Evolutionary conservation across 1,140 invertebrate genomes (phyloP), one percentile per base, ranked within the genome.

Genomic region (Aphelinus certus): DNA sequence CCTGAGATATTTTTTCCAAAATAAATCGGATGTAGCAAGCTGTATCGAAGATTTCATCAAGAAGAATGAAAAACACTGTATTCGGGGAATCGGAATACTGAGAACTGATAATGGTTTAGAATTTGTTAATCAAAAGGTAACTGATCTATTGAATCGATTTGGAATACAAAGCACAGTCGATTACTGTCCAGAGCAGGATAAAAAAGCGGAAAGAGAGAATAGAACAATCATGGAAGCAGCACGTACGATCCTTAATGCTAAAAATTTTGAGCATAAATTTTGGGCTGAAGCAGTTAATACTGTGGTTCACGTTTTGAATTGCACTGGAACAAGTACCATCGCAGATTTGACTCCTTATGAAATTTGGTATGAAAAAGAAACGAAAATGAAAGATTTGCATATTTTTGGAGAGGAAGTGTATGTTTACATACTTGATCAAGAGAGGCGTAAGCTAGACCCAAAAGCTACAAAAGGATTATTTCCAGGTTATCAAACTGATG

Each of bases 1-100:
- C 26, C 26, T 26, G 26, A 26, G 26, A 7, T 73, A 78, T 46
- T 81, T 83, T 69, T 2, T 85, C 2, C 68, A 78, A 62, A 2
- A 75, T 9, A 84, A 87, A 69, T 71, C 68, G 43, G 81, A 86
- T 58, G 78, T 79, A 0, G 68, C 81, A 3, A 72, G 81, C 6
- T 55, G 51, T 49, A 84, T 83, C 56, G 83, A 82, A 78, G 81
- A 79, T 62, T 85, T 82, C 64, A 81, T 82, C 68, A 65, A 70
- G 10, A 77, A 79, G 1, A 72, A 83, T 6, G 78, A 81, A 77
- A 86, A 81, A 69, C 67, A 78, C 62, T 65, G 71, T 1, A 71
- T 64, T 51, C 9, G 58, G 4, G 42, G 64, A 66, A 75, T 83
- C n/a, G 80, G 79, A 70, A 48, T 62, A 6, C 49, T 84, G 6